phyloP scores from a whole-genome alignment of 1,140 invertebrate species.

The Procambarus virginalis region DNA sequence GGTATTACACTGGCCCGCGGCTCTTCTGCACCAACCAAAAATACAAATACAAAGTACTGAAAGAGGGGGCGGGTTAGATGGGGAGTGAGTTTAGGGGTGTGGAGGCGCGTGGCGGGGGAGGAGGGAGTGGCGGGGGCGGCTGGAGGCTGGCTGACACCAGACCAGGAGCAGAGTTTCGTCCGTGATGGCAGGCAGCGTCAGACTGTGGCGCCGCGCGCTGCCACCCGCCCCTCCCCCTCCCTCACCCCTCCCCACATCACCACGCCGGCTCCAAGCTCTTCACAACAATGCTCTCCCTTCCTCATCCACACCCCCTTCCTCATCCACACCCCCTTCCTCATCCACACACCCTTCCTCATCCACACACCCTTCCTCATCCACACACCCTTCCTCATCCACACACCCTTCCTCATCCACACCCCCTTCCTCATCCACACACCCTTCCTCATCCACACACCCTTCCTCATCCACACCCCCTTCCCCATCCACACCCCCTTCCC shows the following conservation, averaged over 20 bases:
- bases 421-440: no score
- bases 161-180: background rate
- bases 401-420: no score
- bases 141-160: background rate
- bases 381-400: background rate
- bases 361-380: background rate
- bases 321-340: background rate
- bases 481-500: no score
- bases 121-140: background rate
- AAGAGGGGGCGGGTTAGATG: no score
- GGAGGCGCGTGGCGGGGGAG: background rate
- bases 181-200: constrained; percentile 17
- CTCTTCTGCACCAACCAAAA: background rate
- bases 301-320: background rate
- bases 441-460: no score
- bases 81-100: background rate
- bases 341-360: background rate
- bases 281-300: background rate
- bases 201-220: constrained; percentile 16
- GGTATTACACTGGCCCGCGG: background rate
- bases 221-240: constrained; percentile 9
- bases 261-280: background rate
- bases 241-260: background rate
- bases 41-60: background rate
- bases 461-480: no score